A percentile compares a stretch with the other conserved stretches of the same genome.
phyloP scores from a whole-genome alignment of 2,797 vertebrate species.

The Urocyon cinereoargenteus region DNA sequence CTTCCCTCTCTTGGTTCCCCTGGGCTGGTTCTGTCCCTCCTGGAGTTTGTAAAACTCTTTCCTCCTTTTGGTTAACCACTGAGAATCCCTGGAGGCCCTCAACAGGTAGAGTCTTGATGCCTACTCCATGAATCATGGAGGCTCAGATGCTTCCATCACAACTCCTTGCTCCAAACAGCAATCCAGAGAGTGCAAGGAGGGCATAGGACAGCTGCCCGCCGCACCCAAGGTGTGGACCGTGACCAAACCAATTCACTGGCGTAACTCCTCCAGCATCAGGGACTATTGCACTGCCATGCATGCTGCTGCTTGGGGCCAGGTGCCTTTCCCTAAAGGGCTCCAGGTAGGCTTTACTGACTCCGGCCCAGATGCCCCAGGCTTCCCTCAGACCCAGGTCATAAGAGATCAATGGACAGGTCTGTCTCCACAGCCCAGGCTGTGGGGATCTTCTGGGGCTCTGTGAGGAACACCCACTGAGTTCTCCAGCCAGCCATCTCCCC shows the following conservation, averaged over 20 bases:
- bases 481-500: background rate
- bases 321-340: background rate
- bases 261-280: background rate
- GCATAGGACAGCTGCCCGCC: background rate
- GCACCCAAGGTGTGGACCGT: background rate
- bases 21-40: conserved; percentile 29
- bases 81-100: background rate
- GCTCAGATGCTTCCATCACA: background rate
- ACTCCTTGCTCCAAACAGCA: background rate
- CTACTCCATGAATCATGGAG: background rate
- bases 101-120: accelerated
- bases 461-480: background rate
- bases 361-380: background rate
- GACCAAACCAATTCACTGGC: accelerated
- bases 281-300: accelerated
- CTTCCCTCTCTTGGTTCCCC: conserved; percentile 45
- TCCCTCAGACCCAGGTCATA: background rate
- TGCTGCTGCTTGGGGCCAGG: background rate
- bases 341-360: background rate
- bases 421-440: background rate
- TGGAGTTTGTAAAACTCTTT: background rate
- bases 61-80: conserved; percentile 1
- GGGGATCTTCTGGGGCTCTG: background rate
- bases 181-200: background rate
- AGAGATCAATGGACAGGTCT: background rate